phyloP scores from a whole-genome alignment of 2,888 invertebrate species.

The Plagiodera versicolora region DNA sequence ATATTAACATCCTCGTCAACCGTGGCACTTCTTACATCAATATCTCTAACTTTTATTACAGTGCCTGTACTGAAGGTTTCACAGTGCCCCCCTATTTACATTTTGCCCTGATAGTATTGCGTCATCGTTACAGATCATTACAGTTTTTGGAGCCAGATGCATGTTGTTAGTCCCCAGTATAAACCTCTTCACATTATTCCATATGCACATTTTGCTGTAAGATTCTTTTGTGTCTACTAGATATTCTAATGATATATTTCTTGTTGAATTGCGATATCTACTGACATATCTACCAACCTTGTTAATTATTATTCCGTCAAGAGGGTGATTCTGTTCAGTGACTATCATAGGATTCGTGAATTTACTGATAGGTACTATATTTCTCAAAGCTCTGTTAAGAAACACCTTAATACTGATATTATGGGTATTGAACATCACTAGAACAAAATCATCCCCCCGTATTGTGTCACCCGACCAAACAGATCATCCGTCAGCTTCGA shows the following conservation, averaged over 20 bases:
- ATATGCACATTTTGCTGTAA: background rate
- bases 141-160: too few species aligned
- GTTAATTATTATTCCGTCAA: background rate
- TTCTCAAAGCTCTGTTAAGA: background rate
- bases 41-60: background rate
- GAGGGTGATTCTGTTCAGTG: background rate
- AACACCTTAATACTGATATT: too few species aligned
- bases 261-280: too few species aligned
- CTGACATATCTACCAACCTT: too few species aligned
- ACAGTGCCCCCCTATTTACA: background rate
- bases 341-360: background rate
- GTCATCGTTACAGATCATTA: background rate
- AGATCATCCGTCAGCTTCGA: too few species aligned
- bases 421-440: background rate
- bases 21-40: too few species aligned
- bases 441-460: background rate
- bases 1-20: too few species aligned
- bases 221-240: too few species aligned
- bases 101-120: background rate
- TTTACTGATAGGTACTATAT: background rate
- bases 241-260: too few species aligned
- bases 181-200: too few species aligned
- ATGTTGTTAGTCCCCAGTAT: too few species aligned
- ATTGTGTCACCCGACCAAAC: too few species aligned
- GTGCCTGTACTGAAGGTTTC: background rate